Evolutionary conservation across 2,113 vertebrate species (phyloP).

Genomic region (Synodontis membranacea): DNA sequence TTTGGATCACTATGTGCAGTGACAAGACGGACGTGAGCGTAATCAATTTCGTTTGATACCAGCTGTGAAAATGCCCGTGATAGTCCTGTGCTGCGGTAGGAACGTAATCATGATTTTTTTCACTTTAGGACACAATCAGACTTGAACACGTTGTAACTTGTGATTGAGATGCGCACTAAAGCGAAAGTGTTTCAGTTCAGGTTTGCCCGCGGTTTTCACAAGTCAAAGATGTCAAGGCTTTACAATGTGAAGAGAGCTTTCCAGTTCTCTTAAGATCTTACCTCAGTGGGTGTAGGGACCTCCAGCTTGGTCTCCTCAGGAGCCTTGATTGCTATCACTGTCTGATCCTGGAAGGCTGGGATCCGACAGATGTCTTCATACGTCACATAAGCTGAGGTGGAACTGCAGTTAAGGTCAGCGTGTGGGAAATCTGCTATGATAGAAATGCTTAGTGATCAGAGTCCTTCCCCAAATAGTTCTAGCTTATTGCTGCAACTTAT

Average conservation of each 20-base stretch:
- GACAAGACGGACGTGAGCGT: no score
- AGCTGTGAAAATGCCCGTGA: background rate
- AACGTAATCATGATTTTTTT: background rate
- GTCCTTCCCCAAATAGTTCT: no score
- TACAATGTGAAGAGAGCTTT: background rate
- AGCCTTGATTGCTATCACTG: slow-evolving; percentile 85
- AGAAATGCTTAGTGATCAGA: background rate
- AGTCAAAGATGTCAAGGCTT: background rate
- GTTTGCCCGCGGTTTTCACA: background rate
- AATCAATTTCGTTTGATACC: background rate
- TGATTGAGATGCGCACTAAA: background rate
- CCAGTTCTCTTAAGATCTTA: slow-evolving; percentile 53
- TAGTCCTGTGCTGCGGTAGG: background rate
- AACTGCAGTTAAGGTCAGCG: slow-evolving; percentile 57
- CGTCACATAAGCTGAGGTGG: slow-evolving; percentile 86
- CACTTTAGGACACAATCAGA: background rate
- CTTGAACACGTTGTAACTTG: background rate
- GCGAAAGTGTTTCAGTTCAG: background rate
- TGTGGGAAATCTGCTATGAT: background rate
- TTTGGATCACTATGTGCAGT: no score
- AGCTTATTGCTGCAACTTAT: background rate
- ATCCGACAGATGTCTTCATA: slow-evolving; percentile 82
- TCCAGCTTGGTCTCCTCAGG: slow-evolving; percentile 90
- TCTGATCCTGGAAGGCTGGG: slow-evolving; percentile 82
- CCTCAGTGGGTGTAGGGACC: slow-evolving; percentile 83